These are phyloP conservation scores for Megalurothrips usitatus DNA, from an alignment of 2,888 invertebrate species.

Conservation along the genomic window DNA sequence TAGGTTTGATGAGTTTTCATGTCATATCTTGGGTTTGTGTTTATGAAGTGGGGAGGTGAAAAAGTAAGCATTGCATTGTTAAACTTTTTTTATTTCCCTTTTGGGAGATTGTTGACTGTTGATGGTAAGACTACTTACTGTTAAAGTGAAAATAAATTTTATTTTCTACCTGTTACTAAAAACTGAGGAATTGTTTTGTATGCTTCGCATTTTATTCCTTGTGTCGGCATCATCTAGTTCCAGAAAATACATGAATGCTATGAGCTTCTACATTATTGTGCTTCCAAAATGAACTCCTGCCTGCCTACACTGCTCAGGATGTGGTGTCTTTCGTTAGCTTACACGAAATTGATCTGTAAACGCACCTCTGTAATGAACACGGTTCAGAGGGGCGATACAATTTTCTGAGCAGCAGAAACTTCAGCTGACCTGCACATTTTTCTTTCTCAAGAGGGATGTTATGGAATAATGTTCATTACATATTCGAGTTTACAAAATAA, in stretches of 20 bases:
- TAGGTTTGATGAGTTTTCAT: too few relatives aligned
- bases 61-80: neutral
- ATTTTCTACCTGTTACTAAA: neutral
- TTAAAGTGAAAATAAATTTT: slow-evolving; percentile 13
- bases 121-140: neutral
- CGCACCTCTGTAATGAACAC: neutral
- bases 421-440: neutral
- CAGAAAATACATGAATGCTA: neutral
- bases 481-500: slow-evolving; percentile 11
- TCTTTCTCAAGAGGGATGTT: neutral
- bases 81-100: neutral
- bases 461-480: neutral
- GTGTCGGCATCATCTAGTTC: neutral
- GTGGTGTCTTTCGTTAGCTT: too few relatives aligned
- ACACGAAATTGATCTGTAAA: neutral
- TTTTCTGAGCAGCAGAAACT: neutral
- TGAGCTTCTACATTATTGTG: neutral
- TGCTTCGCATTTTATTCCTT: neutral
- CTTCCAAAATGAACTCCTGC: neutral
- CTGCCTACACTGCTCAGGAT: too few relatives aligned
- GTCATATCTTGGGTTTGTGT: neutral
- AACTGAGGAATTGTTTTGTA: neutral
- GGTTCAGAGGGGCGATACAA: neutral
- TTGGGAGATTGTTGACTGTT: slow-evolving; percentile 7
- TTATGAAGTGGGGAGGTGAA: neutral